Evolutionary conservation across 2,113 vertebrate species (phyloP).

Genomic region (Bucco capensis): DNA sequence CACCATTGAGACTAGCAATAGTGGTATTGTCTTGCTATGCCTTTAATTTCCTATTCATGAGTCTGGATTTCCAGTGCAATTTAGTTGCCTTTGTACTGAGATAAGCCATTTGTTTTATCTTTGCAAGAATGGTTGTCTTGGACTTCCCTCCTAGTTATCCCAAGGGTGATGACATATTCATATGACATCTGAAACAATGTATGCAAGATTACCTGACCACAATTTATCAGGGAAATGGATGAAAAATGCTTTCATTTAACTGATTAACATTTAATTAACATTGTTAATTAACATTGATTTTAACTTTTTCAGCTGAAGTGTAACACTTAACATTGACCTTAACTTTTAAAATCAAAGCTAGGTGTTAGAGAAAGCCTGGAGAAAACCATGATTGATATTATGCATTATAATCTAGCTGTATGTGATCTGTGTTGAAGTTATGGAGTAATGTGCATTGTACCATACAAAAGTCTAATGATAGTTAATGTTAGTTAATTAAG

Average conservation of each 20-base stretch:
- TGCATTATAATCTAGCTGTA: conserved; percentile 69
- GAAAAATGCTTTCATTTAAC: conserved; percentile 78
- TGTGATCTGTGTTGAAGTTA: conserved; percentile 70
- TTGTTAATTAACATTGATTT: conserved; percentile 78
- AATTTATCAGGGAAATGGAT: conserved; percentile 68
- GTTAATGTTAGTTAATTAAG: conserved; percentile 82
- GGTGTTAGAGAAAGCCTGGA: conserved; percentile 64
- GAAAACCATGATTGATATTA: conserved; percentile 76
- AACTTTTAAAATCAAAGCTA: conserved; percentile 75
- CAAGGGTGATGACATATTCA: conserved; percentile 45
- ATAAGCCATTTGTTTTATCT: conserved; percentile 62
- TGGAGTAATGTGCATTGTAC: conserved; percentile 77
- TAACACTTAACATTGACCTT: conserved; percentile 77
- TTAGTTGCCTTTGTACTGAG: conserved; percentile 12
- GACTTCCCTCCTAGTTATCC: conserved; percentile 21
- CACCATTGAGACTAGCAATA: not conserved
- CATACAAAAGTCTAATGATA: conserved; percentile 80
- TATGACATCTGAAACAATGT: conserved; percentile 62
- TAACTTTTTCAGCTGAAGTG: conserved; percentile 73
- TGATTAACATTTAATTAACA: conserved; percentile 81
- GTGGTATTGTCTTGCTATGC: not conserved
- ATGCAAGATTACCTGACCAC: conserved; percentile 67
- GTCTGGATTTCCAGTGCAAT: conserved; percentile 26
- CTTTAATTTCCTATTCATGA: conserved; percentile 25
- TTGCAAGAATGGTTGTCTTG: conserved; percentile 10